Base-by-base conservation (phyloP, 2,888 invertebrate genomes). In the Apomyelois bistriatella region DNA sequence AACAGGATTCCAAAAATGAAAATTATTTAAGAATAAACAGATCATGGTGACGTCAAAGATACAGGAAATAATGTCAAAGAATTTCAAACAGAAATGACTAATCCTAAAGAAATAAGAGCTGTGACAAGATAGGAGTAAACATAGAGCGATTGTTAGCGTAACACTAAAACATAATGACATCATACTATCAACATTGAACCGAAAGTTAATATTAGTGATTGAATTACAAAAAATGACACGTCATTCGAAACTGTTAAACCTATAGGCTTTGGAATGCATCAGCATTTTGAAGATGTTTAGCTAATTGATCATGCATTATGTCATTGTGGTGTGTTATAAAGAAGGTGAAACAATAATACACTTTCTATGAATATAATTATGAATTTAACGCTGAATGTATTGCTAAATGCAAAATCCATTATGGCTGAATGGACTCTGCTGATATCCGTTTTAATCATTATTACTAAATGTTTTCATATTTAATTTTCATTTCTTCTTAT, bases 121-220 rank as follows among this genome's bases (percentile, higher is more conserved):
- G 55, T 66, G 70, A 69, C 68, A 69, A 67, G 70, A 73, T 68
- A 70, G 75, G 74, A 71, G 71, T 74, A 80, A 79, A 79, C 68
- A 79, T 58, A 67, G 68, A 65, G 58, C 58, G 60, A 72, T 71
- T 77, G 76, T 79, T 61, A 66, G 60, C 65, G 62, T 62, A 64
- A 65, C 63, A 62, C 65, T 60, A 64, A 67, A 71, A 70, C 71
- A 74, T 68, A 69, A 65, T 84, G 82, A 82, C 79, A 76, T 84
- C 81, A 81, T 68, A 63, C 37, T 65, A 68, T 72, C 67, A 76
- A 74, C 72, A 74, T 55, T 60, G 43, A 61, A 61, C 69, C 65
- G 65, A 72, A 76, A 73, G 68, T 68, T 68, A 68, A 58, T 57
- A 58, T 60, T 53, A 65, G 58, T 64, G 70, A 70, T 79, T 76